A percentile compares a stretch with the other conserved stretches of the same genome.
Evolutionary conservation across 1,140 invertebrate genomes (phyloP).

Genomic region (Palaemon carinicauda): DNA sequence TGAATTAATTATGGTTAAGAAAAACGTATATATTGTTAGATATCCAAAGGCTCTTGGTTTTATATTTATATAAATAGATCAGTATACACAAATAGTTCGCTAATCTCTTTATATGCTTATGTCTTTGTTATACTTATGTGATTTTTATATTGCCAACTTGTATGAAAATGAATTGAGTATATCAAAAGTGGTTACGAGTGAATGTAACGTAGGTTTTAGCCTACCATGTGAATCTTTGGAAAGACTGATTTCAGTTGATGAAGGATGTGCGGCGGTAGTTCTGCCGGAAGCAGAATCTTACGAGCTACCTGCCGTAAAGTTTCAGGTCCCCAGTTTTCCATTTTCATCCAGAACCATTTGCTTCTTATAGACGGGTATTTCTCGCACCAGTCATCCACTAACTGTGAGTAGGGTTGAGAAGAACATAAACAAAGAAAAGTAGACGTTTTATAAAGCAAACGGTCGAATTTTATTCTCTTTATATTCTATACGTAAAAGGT

Average conservation of each 20-base stretch:
- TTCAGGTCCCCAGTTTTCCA: conserved; percentile 18
- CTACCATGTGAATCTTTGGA: conserved; percentile 28
- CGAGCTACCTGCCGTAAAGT: conserved; percentile 26
- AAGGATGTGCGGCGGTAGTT: conserved; percentile 30
- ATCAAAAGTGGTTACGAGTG: too few species aligned
- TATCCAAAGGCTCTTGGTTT: too few species aligned
- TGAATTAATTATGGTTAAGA: neutral
- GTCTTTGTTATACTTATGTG: neutral
- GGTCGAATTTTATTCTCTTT: too few species aligned
- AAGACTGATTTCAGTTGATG: conserved; percentile 33
- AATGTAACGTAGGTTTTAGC: too few species aligned
- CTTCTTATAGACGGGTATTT: conserved; percentile 29
- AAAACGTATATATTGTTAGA: too few species aligned
- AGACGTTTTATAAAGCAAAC: too few species aligned
- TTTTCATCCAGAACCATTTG: conserved; percentile 30
- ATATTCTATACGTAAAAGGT: too few species aligned
- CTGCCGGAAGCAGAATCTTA: neutral
- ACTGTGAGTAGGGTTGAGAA: neutral
- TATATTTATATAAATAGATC: too few species aligned
- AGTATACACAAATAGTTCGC: neutral
- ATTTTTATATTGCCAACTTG: neutral
- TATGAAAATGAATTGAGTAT: too few species aligned
- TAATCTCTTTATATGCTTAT: too few species aligned
- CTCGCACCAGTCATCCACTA: conserved; percentile 17
- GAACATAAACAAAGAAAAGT: too few species aligned